Conservation (phyloP, 2,797 vertebrate species). For the Sebastes diaconus region DNA sequence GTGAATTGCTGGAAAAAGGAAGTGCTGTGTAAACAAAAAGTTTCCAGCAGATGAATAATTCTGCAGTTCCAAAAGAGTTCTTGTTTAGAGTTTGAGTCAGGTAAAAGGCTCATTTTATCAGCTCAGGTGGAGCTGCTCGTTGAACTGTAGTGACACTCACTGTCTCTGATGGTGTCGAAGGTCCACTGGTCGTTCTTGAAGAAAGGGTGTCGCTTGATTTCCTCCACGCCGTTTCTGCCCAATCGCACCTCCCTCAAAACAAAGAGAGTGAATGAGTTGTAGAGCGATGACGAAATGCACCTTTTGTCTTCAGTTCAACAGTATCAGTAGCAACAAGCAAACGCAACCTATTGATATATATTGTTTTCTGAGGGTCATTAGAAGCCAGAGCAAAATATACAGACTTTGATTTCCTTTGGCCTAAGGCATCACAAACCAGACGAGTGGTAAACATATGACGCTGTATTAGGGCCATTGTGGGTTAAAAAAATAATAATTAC, state of each 20-base stretch:
- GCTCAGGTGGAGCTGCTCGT: background rate
- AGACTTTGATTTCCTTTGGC: background rate
- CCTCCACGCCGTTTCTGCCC: conserved; percentile 94
- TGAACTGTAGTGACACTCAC: conserved; percentile 80
- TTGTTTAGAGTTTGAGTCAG: background rate
- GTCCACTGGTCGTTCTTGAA: conserved; percentile 98
- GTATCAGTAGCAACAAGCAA: background rate
- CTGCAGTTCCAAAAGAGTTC: background rate
- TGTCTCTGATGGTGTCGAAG: conserved; percentile 96
- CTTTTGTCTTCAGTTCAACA: background rate
- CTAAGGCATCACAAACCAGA: background rate
- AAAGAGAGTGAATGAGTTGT: conserved; percentile 41
- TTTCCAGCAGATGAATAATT: conserved; percentile 3
- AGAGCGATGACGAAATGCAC: background rate
- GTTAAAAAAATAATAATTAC: background rate
- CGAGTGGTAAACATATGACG: background rate
- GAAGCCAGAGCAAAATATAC: background rate
- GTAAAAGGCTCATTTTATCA: background rate
- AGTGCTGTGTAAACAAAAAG: conserved; percentile 8
- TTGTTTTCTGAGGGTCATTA: background rate
- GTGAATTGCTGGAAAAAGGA: conserved; percentile 13
- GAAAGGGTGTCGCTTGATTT: conserved; percentile 96
- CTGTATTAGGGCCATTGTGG: accelerated
- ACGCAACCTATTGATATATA: background rate
- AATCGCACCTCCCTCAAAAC: conserved; percentile 92